These are phyloP conservation scores for Limnephilus lunatus DNA, from an alignment of 2,888 invertebrate genomes.

Conservation along the genomic window DNA sequence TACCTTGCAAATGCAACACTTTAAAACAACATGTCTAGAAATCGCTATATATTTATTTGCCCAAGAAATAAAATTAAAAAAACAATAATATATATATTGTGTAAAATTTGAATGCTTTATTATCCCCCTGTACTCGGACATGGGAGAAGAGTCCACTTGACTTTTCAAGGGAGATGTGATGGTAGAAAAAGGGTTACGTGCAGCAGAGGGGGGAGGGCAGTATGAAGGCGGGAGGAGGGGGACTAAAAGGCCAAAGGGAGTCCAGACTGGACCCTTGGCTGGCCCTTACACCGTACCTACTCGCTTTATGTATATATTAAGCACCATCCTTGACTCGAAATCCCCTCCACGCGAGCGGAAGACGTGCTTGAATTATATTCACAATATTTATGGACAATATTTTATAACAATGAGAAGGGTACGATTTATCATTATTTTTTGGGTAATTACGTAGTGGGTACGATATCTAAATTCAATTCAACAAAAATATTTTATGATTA, in stretches of 20 bases:
- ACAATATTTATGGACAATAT: background rate
- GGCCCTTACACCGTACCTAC: constrained; percentile 8
- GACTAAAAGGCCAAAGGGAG: background rate
- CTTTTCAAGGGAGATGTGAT: constrained; percentile 51
- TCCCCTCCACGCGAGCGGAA: background rate
- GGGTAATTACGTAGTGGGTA: background rate
- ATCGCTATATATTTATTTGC: no score
- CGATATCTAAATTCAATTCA: no score
- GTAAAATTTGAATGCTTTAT: background rate
- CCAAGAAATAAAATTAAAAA: no score
- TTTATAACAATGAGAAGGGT: background rate
- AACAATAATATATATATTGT: no score
- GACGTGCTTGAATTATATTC: background rate
- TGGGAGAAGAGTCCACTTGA: constrained; percentile 51
- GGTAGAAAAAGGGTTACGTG: constrained; percentile 40
- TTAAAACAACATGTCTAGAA: no score
- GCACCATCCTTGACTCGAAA: background rate
- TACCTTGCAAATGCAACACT: no score
- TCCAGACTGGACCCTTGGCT: constrained; percentile 37
- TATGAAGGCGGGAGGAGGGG: background rate
- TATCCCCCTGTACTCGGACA: constrained; percentile 15
- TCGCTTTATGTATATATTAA: background rate
- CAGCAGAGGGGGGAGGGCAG: background rate
- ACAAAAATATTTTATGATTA: no score
- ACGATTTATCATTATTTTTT: background rate